phyloP scores from a whole-genome alignment of 1,140 invertebrate species.

The Cecropterus lyciades region DNA sequence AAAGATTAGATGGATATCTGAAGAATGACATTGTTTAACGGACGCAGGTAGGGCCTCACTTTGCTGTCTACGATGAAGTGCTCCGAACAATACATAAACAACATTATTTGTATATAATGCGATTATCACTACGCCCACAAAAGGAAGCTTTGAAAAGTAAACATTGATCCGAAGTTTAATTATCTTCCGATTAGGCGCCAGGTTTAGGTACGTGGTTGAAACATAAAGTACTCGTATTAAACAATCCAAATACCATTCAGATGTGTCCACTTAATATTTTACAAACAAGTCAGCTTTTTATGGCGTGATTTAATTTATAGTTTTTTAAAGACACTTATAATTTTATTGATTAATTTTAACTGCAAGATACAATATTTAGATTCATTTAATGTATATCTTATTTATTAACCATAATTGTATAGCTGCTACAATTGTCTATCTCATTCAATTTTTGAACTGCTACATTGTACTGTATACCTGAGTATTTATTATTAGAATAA shows the following conservation, averaged over 20 bases:
- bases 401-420: too few relatives aligned
- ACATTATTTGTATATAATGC: conserved; percentile 71
- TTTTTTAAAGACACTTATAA: too few relatives aligned
- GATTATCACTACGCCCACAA: conserved; percentile 62
- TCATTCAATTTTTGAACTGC: too few relatives aligned
- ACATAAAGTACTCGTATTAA: neutral
- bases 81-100: conserved; percentile 75
- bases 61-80: conserved; percentile 54
- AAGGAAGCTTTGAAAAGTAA: conserved; percentile 30
- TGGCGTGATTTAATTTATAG: too few relatives aligned
- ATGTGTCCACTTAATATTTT: conserved; percentile 18
- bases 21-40: conserved; percentile 75
- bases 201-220: too few relatives aligned
- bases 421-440: too few relatives aligned
- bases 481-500: too few relatives aligned
- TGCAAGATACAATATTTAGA: too few relatives aligned
- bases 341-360: too few relatives aligned
- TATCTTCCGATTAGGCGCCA: conserved; percentile 28
- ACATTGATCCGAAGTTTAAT: conserved; percentile 41
- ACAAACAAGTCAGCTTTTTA: neutral
- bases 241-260: neutral
- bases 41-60: conserved; percentile 61
- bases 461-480: too few relatives aligned
- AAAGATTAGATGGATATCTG: conserved; percentile 80
- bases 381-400: too few relatives aligned